Evolutionary conservation across 64 coral and sea anemone species (phyloP), one percentile per base, ranked within the genome.

Genomic region (Hydrozoanthus tunicans): DNA sequence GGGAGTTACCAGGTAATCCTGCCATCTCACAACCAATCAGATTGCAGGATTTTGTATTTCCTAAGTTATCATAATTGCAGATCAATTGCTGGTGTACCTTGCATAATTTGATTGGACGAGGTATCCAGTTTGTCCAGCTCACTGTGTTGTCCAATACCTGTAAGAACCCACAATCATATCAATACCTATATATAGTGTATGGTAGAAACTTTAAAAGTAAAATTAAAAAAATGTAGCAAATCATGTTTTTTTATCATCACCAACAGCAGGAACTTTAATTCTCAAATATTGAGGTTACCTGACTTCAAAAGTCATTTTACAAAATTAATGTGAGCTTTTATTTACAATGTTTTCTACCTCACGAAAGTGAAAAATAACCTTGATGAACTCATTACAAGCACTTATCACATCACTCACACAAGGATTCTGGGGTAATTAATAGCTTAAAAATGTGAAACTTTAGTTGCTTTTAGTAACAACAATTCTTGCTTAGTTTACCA

Each of bases 31-130:
- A 9, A 66, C 1, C 12, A 1, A 66, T 14, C 17, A 15, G 4
- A 66, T 13, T 11, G 10, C 10, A 0, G 5, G 17, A 26, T 26
- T 70, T 70, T 70, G n/a, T 1, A 73, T 53, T 20, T 20, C 20
- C 9, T 52, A 76, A 52, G 51, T 43, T 43, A 43, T 43, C 32
- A 51, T 5, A 12, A 52, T 13, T 43, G 53, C 9, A n/a, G 5
- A 52, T 11, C 5, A 14, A 53, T 26, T 7, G 26, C 25, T 12
- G 6, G 3, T 17, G 64, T 74, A 98, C 96, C 96, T 93, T 98
- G 93, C 96, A 98, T 98, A 43, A 98, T 98, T 94, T 98, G 91
- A 92, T 92, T 92, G 13, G 82, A 93, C 68, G 91, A 83, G 1
- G 93, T 73, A n/a, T 73, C 80, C 58, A 98, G 73, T 32, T 94